phyloP scores from a whole-genome alignment of 1,140 invertebrate species.

The Scaptomyza hsui region DNA sequence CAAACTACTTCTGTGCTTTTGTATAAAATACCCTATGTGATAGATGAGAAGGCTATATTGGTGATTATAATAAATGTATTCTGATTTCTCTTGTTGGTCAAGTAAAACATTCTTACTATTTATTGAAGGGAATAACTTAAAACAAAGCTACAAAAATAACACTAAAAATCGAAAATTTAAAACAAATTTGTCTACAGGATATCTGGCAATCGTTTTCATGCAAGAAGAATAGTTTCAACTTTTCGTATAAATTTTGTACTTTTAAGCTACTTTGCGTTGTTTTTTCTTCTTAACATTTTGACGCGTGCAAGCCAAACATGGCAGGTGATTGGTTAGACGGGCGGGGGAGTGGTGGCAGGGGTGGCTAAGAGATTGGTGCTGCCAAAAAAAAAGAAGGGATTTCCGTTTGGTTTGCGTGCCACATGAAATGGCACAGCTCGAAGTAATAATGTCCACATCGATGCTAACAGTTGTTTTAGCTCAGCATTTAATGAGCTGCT shows the following conservation, averaged over 20 bases:
- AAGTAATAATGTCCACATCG: conserved; percentile 1
- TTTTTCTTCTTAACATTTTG: conserved; percentile 16
- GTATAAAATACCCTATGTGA: not conserved
- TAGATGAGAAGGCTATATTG: not conserved
- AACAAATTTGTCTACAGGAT: not conserved
- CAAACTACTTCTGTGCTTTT: not conserved
- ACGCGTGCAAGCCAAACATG: conserved; percentile 73
- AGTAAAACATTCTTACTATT: too few species aligned
- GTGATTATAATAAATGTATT: too few species aligned
- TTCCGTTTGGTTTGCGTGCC: conserved; percentile 41
- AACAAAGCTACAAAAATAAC: too few species aligned
- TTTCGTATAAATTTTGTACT: not conserved
- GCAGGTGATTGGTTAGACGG: conserved; percentile 44
- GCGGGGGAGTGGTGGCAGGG: too few species aligned
- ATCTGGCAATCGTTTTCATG: not conserved
- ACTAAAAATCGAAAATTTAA: too few species aligned
- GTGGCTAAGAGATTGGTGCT: conserved; percentile 31
- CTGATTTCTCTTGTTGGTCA: too few species aligned
- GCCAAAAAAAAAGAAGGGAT: conserved; percentile 27
- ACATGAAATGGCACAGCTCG: conserved; percentile 29
- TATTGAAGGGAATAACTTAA: too few species aligned
- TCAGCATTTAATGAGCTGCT: conserved; percentile 35
- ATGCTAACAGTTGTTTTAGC: conserved; percentile 27
- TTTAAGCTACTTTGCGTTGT: conserved; percentile 39
- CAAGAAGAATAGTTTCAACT: conserved; percentile 1